Evolutionary conservation across 2,797 vertebrate species (phyloP).

Genomic region (Anguilla pacifica): DNA sequence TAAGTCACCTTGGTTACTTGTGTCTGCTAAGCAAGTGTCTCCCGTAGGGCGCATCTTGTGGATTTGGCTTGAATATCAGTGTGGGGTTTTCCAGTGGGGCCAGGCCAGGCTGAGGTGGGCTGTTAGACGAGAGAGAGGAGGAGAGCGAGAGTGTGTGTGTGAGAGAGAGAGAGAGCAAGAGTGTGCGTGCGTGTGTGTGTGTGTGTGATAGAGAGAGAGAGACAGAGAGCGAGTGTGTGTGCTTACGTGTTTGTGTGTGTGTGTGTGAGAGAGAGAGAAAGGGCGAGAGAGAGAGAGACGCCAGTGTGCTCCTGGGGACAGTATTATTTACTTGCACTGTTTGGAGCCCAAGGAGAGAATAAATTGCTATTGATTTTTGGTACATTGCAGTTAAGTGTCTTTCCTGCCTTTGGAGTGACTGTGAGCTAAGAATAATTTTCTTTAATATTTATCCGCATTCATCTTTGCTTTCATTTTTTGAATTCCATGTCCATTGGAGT

Average conservation of each 20-base stretch:
- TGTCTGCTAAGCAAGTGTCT: not conserved
- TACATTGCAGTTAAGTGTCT: slow-evolving; percentile 72
- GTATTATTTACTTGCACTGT: slow-evolving; percentile 84
- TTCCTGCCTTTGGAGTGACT: slow-evolving; percentile 67
- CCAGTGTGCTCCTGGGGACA: slow-evolving; percentile 71
- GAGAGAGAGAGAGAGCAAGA: slow-evolving; percentile 58
- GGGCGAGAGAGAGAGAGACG: slow-evolving; percentile 46
- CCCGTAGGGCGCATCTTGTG: not conserved
- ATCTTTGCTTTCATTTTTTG: slow-evolving; percentile 40
- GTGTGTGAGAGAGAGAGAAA: slow-evolving; percentile 54
- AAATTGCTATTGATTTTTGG: slow-evolving; percentile 88
- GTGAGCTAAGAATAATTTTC: slow-evolving; percentile 64
- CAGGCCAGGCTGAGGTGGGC: slow-evolving; percentile 37
- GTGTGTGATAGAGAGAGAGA: slow-evolving; percentile 12
- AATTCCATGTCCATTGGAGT: not conserved
- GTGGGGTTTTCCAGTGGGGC: slow-evolving; percentile 20
- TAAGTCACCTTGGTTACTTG: not conserved
- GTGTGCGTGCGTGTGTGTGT: not conserved
- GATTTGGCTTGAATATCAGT: not conserved
- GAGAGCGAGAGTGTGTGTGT: slow-evolving; percentile 50
- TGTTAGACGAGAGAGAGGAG: slow-evolving; percentile 27
- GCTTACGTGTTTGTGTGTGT: not conserved
- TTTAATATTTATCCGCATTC: slow-evolving; percentile 58
- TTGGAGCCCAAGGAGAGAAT: slow-evolving; percentile 82
- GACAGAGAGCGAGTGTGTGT: slow-evolving; percentile 36